These are phyloP conservation scores for Galeopsomyia nigrocyanea DNA, from an alignment of 2,888 invertebrate species.

Conservation along the genomic window DNA sequence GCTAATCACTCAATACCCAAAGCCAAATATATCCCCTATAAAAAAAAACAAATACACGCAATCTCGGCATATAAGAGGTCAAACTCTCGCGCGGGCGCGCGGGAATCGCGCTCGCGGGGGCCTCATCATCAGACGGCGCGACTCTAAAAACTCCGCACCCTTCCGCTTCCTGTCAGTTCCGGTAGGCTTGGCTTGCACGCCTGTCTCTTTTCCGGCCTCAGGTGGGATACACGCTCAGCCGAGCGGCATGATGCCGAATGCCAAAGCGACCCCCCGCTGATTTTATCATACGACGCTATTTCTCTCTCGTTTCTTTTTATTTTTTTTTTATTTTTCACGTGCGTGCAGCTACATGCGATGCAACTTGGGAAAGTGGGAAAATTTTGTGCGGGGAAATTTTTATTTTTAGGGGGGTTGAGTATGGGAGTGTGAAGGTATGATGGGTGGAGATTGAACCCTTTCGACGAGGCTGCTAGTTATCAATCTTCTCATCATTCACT, in stretches of 20 bases:
- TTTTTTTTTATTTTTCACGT: neutral
- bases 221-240: constrained; percentile 67
- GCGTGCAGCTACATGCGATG: neutral
- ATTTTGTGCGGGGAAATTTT: neutral
- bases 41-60: constrained; percentile 29
- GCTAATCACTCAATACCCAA: too few relatives aligned
- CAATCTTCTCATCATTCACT: too few relatives aligned
- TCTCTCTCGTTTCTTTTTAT: neutral
- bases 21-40: too few relatives aligned
- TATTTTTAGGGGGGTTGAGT: too few relatives aligned
- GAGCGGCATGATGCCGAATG: constrained; percentile 57
- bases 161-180: constrained; percentile 69
- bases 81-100: constrained; percentile 26
- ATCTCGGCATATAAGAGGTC: constrained; percentile 34
- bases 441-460: too few relatives aligned
- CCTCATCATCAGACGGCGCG: constrained; percentile 47
- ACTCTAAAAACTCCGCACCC: constrained; percentile 65
- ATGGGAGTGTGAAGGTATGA: too few relatives aligned
- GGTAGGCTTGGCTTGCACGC: constrained; percentile 64
- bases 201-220: constrained; percentile 50
- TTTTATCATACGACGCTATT: constrained; percentile 38
- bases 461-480: too few relatives aligned
- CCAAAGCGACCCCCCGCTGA: constrained; percentile 43
- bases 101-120: neutral
- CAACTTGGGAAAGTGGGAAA: constrained; percentile 5